Base-by-base conservation (phyloP, 30 jellyfish, hydroid and myxozoan genomes). In the Sanderia malayensis region DNA sequence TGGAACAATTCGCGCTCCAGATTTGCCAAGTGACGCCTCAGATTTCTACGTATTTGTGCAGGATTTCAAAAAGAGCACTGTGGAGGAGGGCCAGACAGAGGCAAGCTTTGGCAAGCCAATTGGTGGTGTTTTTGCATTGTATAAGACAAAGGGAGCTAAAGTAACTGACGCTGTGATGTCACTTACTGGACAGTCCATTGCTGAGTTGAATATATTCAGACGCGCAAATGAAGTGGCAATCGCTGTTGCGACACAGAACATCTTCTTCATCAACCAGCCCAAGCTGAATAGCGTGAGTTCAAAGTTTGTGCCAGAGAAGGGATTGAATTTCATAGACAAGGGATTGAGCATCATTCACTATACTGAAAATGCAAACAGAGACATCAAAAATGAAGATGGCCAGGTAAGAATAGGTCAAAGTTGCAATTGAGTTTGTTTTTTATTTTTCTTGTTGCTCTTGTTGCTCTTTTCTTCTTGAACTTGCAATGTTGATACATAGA, bases 1-100 rank as follows among this genome's bases (percentile, higher is more conserved):
- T 3, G 85, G 85, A 22, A 57, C n/a, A 26, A 73, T 73, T 30
- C 44, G 58, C 18, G 75, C 85, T 8, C 85, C 85, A 15, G 62
- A 59, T 2, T 66, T 73, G 17, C 74, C 85, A 1, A 70, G 65
- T 17, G 85, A 73, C 21, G 85, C 85, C 9, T n/a, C 64, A 0
- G 34, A 53, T 24, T 44, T 73, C 58, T 73, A 73, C 46, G 75
- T 58, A 4, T n/a, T 73, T 23, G 67, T 73, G 2, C 85, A 73
- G 64, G 64, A 49, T 19, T 49, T 49, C 64, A 49, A 49, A 24
- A 32, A 44, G 10, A 55, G 60, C 2, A 73, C 33, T 0, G 44
- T 15, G 8, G 46, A 59, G 1, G 46, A 70, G 17, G 74, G 61
- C 9, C 24, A 70, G 0, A 29, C 52, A 0, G 61, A 33, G 4